A percentile compares a stretch with the other conserved stretches of the same genome.
Conservation (phyloP, 1,140 invertebrate genomes). For the Cataglyphis hispanica region DNA sequence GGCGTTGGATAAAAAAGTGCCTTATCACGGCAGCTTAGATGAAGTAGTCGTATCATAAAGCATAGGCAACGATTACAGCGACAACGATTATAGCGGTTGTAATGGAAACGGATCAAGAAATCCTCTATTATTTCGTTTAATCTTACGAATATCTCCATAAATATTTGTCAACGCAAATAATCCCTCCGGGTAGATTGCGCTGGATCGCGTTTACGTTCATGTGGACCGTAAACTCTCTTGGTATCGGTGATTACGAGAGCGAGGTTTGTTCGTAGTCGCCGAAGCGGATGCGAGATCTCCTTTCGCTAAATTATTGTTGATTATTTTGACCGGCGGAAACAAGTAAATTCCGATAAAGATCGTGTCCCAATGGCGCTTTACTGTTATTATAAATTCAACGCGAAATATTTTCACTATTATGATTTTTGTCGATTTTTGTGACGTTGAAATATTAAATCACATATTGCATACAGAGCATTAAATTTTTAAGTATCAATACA, state of each 20-base stretch:
- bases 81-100: slow-evolving; percentile 48
- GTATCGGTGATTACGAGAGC: background rate
- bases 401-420: slow-evolving; percentile 11
- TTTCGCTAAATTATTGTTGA: slow-evolving; percentile 50
- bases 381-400: slow-evolving; percentile 6
- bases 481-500: slow-evolving; percentile 8
- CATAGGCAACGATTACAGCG: background rate
- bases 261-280: background rate
- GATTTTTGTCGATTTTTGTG: background rate
- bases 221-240: slow-evolving; percentile 1
- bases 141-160: slow-evolving; percentile 68
- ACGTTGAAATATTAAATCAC: slow-evolving; percentile 44
- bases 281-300: slow-evolving; percentile 18
- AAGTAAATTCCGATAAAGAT: background rate
- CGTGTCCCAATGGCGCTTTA: slow-evolving; percentile 1
- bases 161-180: slow-evolving; percentile 66
- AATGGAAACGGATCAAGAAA: slow-evolving; percentile 46
- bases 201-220: background rate
- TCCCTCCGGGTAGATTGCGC: background rate
- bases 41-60: background rate
- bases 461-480: background rate
- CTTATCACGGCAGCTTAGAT: slow-evolving; percentile 31
- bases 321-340: slow-evolving; percentile 27
- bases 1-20: slow-evolving; percentile 25
- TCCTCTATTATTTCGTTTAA: slow-evolving; percentile 72